Base-by-base conservation (phyloP, 2,888 invertebrate species). In the Trileptium ribeirensis region DNA sequence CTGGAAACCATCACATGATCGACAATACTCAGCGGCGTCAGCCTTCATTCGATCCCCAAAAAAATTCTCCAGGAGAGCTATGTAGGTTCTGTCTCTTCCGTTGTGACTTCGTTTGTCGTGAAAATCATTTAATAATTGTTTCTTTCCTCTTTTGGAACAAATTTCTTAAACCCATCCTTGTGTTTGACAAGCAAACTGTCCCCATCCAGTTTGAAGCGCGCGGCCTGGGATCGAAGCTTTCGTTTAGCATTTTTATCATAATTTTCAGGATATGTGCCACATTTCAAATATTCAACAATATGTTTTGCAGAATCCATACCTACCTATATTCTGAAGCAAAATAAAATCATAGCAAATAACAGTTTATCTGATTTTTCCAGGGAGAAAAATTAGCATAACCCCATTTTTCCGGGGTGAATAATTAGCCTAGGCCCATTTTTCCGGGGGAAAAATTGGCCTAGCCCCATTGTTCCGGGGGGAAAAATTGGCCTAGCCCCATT, bases 61-160 rank as follows among this genome's bases (percentile, higher is more conserved):
- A n/a, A n/a, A n/a, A n/a, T n/a, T n/a, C n/a, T n/a, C n/a, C n/a
- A n/a, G n/a, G n/a, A n/a, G n/a, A n/a, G n/a, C n/a, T n/a, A n/a
- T n/a, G n/a, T n/a, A n/a, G n/a, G n/a, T n/a, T n/a, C n/a, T n/a
- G 51, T 51, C 51, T 51, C 51, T 51, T 51, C 8, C 51, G 24
- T 51, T 70, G 74, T 70, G 74, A 31, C 74, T n/a, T 19, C 74
- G 74, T 31, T 70, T 70, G 74, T 70, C 74, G 74, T 70, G 74
- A 70, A 70, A 70, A 34, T 70, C 74, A 19, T 87, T 15, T 51
- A 51, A 24, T 51, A 51, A 24, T 51, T 51, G 51, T 51, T 51
- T 51, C 51, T 51, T 51, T 51, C 51, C 51, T 51, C 24, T 24
- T 51, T 51, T 51, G 51, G 51, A 51, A 51, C 51, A 51, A 51